A percentile compares a stretch with the other conserved stretches of the same genome.
phyloP scores from a whole-genome alignment of 1,140 invertebrate genomes.

The Gonatopus flavifemur region DNA sequence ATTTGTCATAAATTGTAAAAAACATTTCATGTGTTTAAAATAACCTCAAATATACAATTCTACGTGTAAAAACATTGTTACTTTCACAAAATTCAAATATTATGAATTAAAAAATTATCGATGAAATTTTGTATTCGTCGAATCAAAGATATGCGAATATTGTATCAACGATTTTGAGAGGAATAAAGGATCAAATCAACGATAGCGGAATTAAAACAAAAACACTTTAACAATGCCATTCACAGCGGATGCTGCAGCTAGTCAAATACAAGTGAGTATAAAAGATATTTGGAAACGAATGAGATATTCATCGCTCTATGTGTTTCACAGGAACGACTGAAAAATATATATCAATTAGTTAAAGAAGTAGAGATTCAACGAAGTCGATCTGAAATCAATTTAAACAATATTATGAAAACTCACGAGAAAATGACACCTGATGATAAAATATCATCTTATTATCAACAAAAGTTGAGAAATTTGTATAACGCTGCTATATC shows the following conservation, averaged over 20 bases:
- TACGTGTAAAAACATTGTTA: too few relatives aligned
- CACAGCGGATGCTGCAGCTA: slow-evolving; percentile 75
- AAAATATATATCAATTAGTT: slow-evolving; percentile 73
- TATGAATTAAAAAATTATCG: too few relatives aligned
- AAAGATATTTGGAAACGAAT: slow-evolving; percentile 9
- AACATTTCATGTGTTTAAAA: too few relatives aligned
- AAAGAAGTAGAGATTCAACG: slow-evolving; percentile 81
- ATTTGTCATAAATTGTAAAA: too few relatives aligned
- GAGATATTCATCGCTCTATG: slow-evolving; percentile 3
- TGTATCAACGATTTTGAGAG: too few relatives aligned
- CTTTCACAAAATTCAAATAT: too few relatives aligned
- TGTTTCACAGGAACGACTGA: slow-evolving; percentile 71
- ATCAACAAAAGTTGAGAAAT: slow-evolving; percentile 76
- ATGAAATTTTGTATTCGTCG: too few relatives aligned
- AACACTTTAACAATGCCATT: slow-evolving; percentile 74
- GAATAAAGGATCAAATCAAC: too few relatives aligned
- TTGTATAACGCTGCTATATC: slow-evolving; percentile 78
- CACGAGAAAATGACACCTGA: slow-evolving; percentile 75
- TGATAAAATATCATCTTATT: slow-evolving; percentile 66
- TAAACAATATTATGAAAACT: slow-evolving; percentile 76
- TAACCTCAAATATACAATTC: too few relatives aligned
- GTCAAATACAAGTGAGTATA: slow-evolving; percentile 67
- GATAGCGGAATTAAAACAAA: too few relatives aligned
- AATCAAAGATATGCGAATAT: too few relatives aligned
- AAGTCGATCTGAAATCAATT: slow-evolving; percentile 73